These are phyloP conservation scores for Cladorhizidae sp. DNA, from an alignment of 37 sponge, comb jelly and placozoan species.

Conservation along the genomic window DNA sequence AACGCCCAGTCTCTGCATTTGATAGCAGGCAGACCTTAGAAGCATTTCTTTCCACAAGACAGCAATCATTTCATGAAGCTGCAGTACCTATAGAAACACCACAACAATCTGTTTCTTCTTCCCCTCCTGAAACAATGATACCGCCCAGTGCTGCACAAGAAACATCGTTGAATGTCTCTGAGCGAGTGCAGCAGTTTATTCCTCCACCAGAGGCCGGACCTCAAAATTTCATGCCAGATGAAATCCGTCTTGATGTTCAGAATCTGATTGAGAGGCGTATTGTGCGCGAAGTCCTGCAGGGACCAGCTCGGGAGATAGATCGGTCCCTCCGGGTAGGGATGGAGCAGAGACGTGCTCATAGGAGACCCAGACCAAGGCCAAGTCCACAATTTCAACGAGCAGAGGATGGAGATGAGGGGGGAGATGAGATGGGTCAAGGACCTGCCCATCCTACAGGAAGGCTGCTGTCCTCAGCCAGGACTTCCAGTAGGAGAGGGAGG, in stretches of 20 bases:
- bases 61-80: background rate
- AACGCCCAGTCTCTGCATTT: slow-evolving; percentile 48
- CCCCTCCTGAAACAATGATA: background rate
- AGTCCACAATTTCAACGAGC: background rate
- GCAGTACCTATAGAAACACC: background rate
- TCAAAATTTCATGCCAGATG: slow-evolving; percentile 33
- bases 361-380: background rate
- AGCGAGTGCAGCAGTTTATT: slow-evolving; percentile 27
- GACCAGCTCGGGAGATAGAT: slow-evolving; percentile 28
- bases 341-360: background rate
- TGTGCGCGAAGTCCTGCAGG: slow-evolving; percentile 35
- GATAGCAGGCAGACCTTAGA: slow-evolving; percentile 27
- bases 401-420: background rate
- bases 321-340: slow-evolving; percentile 7
- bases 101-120: too few species aligned
- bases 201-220: background rate
- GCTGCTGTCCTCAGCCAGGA: background rate
- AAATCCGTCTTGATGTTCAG: slow-evolving; percentile 46
- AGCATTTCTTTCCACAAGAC: background rate
- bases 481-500: background rate
- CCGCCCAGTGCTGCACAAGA: background rate
- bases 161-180: background rate
- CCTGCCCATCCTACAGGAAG: background rate
- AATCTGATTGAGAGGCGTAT: slow-evolving; percentile 35
- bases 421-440: background rate